Conservation (phyloP, 2,113 vertebrate species). For the Mirounga angustirostris region DNA sequence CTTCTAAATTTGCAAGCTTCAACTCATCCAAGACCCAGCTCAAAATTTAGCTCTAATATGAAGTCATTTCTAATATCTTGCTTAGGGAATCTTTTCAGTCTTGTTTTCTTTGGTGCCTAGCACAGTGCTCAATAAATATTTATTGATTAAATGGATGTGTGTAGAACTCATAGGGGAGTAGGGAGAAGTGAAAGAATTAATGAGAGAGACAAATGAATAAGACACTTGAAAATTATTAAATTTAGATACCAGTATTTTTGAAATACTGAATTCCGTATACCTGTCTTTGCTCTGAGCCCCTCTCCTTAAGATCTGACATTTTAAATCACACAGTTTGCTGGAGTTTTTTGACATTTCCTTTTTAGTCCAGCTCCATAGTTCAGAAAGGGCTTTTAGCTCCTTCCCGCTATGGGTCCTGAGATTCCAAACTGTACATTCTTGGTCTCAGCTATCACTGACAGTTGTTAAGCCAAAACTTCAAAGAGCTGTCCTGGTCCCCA, state of each 20-base stretch:
- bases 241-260: neutral
- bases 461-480: neutral
- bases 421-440: neutral
- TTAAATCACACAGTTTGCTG: neutral
- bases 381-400: neutral
- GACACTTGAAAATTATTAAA: neutral
- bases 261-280: neutral
- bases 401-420: neutral
- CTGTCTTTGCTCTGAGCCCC: neutral
- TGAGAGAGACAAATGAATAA: neutral
- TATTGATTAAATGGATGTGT: neutral
- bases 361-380: neutral
- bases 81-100: neutral
- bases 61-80: conserved; percentile 19
- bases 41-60: neutral
- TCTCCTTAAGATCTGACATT: neutral
- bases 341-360: neutral
- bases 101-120: conserved; percentile 5
- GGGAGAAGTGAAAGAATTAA: neutral
- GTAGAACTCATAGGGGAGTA: neutral
- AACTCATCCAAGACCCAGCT: neutral
- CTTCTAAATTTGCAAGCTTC: neutral
- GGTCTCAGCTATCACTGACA: neutral
- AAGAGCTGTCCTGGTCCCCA: neutral
- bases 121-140: neutral